Evolutionary conservation across 2,888 invertebrate genomes (phyloP).

Genomic region (Drosophila heteroneura): DNA sequence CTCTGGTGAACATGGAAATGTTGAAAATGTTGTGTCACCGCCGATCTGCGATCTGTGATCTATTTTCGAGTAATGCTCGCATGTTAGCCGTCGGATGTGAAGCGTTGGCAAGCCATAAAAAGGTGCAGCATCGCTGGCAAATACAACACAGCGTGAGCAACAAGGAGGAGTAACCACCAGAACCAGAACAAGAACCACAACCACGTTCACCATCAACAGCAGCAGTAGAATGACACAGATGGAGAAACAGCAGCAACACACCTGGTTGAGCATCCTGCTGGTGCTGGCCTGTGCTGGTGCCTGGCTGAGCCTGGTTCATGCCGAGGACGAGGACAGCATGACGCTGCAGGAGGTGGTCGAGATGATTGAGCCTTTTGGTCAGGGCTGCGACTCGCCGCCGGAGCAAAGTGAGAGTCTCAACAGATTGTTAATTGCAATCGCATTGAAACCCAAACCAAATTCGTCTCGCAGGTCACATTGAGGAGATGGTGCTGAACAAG

Average conservation of each 20-base stretch:
- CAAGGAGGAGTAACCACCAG: not conserved
- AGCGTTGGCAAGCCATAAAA: constrained; percentile 22
- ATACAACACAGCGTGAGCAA: not conserved
- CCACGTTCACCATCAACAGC: not conserved
- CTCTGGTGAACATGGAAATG: constrained; percentile 16
- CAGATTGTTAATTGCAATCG: not conserved
- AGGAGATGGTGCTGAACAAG: constrained; percentile 70
- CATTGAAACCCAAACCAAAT: not conserved
- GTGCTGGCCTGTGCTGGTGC: constrained; percentile 32
- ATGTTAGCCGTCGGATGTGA: constrained; percentile 13
- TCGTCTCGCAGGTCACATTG: constrained; percentile 57
- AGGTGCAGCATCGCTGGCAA: not conserved
- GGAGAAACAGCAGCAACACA: constrained; percentile 21
- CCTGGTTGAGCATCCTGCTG: constrained; percentile 23
- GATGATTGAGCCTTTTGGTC: constrained; percentile 60
- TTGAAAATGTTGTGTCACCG: constrained; percentile 4
- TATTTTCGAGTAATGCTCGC: not conserved
- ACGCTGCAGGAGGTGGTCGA: constrained; percentile 63
- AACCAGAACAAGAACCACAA: not conserved
- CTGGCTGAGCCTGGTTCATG: constrained; percentile 23
- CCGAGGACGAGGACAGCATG: constrained; percentile 56
- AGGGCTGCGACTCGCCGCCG: constrained; percentile 61
- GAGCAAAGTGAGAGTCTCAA: constrained; percentile 45
- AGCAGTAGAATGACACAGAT: constrained; percentile 9
- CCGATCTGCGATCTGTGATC: not conserved